These are phyloP conservation scores for Ephydatia muelleri DNA, from an alignment of 37 sponge, comb jelly and placozoan genomes.

Conservation along the genomic window DNA sequence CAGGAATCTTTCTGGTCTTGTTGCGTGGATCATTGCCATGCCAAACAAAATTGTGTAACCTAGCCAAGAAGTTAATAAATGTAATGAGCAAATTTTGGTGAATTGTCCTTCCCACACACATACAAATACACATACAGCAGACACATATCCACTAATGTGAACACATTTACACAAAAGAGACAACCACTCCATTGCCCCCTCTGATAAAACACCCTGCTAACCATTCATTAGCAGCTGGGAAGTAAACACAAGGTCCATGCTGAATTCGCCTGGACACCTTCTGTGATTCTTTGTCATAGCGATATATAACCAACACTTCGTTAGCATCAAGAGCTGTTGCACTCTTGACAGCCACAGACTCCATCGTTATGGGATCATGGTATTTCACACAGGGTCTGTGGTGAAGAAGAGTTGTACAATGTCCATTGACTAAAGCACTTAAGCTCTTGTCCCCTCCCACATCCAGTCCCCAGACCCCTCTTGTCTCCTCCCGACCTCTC, in stretches of 20 bases:
- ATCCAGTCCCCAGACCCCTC: too few species aligned
- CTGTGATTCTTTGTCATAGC: conserved; percentile 44
- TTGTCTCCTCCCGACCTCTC: too few species aligned
- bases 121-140: too few species aligned
- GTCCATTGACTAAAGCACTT: too few species aligned
- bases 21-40: conserved; percentile 83
- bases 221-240: conserved; percentile 88
- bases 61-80: neutral
- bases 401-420: too few species aligned
- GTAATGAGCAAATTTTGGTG: neutral
- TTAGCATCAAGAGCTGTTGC: conserved; percentile 82
- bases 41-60: conserved; percentile 88
- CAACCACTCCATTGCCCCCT: too few species aligned
- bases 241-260: conserved; percentile 83
- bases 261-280: conserved; percentile 64
- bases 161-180: neutral
- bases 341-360: conserved; percentile 30
- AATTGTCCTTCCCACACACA: too few species aligned
- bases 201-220: conserved; percentile 5
- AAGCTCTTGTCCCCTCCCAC: too few species aligned
- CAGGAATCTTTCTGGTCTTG: conserved; percentile 84
- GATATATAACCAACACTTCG: conserved; percentile 89
- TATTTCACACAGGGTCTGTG: conserved; percentile 72
- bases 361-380: conserved; percentile 57
- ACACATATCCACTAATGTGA: too few species aligned